phyloP scores from a whole-genome alignment of 2,113 vertebrate species.

The Megaleporinus macrocephalus region DNA sequence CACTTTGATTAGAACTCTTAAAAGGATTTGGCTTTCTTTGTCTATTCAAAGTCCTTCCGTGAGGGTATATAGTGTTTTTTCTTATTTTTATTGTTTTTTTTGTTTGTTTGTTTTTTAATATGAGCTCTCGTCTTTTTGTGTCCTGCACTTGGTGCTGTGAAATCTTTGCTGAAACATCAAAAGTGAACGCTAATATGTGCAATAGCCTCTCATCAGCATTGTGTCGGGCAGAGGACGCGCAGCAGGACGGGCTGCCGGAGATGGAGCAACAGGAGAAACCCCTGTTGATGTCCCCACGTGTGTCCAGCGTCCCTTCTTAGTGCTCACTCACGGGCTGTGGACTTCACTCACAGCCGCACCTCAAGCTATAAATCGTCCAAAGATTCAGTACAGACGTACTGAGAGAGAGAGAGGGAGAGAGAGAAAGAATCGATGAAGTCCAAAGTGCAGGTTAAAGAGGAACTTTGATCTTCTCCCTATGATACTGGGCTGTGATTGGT shows the following conservation, averaged over 20 bases:
- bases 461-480: conserved; percentile 13
- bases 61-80: conserved; percentile 45
- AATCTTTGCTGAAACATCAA: conserved; percentile 55
- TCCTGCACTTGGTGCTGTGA: conserved; percentile 72
- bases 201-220: conserved; percentile 30
- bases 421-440: background rate
- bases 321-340: background rate
- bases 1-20: conserved; percentile 14
- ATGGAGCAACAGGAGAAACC: no score
- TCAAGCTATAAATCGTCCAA: conserved; percentile 32
- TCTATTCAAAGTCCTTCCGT: conserved; percentile 33
- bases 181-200: conserved; percentile 37
- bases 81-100: conserved; percentile 48
- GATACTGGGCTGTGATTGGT: background rate
- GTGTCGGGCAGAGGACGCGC: background rate
- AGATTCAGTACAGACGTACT: conserved; percentile 19
- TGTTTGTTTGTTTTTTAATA: conserved; percentile 49
- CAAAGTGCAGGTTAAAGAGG: conserved; percentile 7
- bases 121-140: conserved; percentile 55
- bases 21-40: conserved; percentile 1
- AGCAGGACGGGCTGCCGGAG: background rate
- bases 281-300: no score
- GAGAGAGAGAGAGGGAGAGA: background rate
- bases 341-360: conserved; percentile 13
- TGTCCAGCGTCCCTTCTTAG: background rate